Percentiles rank a stretch among this genome's conserved stretches.
Evolutionary conservation across 2,888 invertebrate species (phyloP).

Genomic region (Drosophila meridionalis): DNA sequence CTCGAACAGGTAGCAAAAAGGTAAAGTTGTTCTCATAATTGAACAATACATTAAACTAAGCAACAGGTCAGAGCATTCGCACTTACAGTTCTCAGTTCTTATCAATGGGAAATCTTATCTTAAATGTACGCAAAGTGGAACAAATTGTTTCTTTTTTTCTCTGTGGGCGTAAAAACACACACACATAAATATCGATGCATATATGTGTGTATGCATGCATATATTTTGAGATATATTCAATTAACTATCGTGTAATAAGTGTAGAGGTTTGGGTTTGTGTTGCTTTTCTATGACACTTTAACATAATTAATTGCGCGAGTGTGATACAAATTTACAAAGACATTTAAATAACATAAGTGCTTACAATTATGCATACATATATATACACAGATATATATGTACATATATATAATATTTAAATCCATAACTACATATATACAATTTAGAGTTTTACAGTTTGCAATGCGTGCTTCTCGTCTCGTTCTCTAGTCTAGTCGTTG

Average conservation of each 20-base stretch:
- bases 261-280: constrained; percentile 39
- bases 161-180: constrained; percentile 8
- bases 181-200: constrained; percentile 1
- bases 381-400: background rate
- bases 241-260: constrained; percentile 41
- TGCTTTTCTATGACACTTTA: constrained; percentile 54
- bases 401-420: constrained; percentile 36
- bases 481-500: constrained; percentile 14
- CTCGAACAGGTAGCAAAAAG: constrained; percentile 10
- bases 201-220: constrained; percentile 18
- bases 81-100: constrained; percentile 12
- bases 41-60: constrained; percentile 17
- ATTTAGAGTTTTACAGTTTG: constrained; percentile 24
- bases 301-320: constrained; percentile 29
- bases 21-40: constrained; percentile 18
- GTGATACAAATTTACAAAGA: constrained; percentile 54
- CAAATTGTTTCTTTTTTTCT: background rate
- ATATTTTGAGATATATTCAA: constrained; percentile 34
- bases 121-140: constrained; percentile 3
- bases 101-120: constrained; percentile 48
- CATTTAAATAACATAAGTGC: constrained; percentile 57
- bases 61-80: constrained; percentile 1
- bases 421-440: constrained; percentile 65
- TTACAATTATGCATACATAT: constrained; percentile 26
- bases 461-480: constrained; percentile 26